These are phyloP conservation scores for Sardinella longiceps DNA, from an alignment of 2,797 vertebrate species.

Conservation along the genomic window DNA sequence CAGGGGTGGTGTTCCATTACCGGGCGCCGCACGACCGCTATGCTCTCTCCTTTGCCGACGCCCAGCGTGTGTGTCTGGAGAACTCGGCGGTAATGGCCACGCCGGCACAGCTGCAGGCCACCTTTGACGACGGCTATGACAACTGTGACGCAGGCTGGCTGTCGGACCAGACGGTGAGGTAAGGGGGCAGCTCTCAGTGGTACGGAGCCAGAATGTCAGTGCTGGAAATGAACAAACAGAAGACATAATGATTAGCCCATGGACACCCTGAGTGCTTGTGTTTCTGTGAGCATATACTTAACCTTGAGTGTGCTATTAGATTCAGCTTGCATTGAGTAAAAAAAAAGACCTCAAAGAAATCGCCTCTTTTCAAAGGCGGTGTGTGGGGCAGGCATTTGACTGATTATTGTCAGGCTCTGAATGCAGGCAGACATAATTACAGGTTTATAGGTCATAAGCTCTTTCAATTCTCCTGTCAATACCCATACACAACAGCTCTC, in stretches of 20 bases:
- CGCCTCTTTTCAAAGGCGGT: background rate
- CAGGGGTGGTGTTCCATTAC: constrained; percentile 95
- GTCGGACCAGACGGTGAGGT: constrained; percentile 90
- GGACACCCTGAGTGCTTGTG: background rate
- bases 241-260: constrained; percentile 5
- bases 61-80: constrained; percentile 82
- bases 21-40: constrained; percentile 87
- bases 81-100: constrained; percentile 85
- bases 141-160: constrained; percentile 97
- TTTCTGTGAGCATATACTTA: background rate
- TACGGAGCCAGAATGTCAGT: background rate
- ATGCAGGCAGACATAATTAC: background rate
- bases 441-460: constrained; percentile 6
- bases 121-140: constrained; percentile 92
- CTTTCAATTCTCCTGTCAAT: background rate
- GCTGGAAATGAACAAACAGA: background rate
- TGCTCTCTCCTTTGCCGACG: constrained; percentile 80
- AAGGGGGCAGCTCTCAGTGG: constrained; percentile 32
- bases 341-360: background rate
- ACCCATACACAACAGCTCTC: background rate
- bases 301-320: background rate
- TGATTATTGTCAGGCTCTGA: background rate
- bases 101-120: constrained; percentile 86
- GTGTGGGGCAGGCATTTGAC: background rate
- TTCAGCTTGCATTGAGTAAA: background rate